These are phyloP conservation scores for Orestias chungarensis DNA, from an alignment of 2,797 vertebrate species.

Conservation along the genomic window DNA sequence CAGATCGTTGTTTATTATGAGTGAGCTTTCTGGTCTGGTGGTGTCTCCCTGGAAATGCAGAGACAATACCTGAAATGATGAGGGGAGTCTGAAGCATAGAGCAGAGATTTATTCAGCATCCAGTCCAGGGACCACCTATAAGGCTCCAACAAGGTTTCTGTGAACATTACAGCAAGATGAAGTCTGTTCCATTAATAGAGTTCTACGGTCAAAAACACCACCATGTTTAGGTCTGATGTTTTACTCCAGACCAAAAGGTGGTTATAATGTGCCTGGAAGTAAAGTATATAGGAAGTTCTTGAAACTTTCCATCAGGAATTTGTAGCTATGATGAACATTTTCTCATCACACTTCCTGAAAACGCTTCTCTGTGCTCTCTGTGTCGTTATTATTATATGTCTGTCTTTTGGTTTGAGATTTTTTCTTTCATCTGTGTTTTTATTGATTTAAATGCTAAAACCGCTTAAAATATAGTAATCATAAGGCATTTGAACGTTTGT, in stretches of 20 bases:
- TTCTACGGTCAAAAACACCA: background rate
- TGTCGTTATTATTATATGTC: background rate
- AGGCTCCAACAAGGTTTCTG: background rate
- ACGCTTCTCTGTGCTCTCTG: too few relatives aligned
- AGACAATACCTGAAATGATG: conserved; percentile 8
- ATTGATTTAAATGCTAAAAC: background rate
- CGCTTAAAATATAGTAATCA: background rate
- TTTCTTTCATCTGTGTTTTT: too few relatives aligned
- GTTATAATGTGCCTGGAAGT: background rate
- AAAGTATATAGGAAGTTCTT: background rate
- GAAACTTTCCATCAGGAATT: too few relatives aligned
- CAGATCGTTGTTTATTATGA: conserved; percentile 42
- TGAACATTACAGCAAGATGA: background rate
- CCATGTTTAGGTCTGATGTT: background rate
- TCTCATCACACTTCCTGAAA: background rate
- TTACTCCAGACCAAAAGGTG: background rate
- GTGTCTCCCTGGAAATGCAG: conserved; percentile 18
- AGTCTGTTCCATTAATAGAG: background rate
- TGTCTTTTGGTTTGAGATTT: too few relatives aligned
- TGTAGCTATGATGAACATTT: background rate
- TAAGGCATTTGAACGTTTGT: background rate
- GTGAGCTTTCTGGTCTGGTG: background rate
- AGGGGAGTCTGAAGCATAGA: conserved; percentile 6
- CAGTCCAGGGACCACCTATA: background rate
- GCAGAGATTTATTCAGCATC: conserved; percentile 4